Evolutionary conservation across 2,113 vertebrate species (phyloP).

Genomic region (Nesoenas mayeri): DNA sequence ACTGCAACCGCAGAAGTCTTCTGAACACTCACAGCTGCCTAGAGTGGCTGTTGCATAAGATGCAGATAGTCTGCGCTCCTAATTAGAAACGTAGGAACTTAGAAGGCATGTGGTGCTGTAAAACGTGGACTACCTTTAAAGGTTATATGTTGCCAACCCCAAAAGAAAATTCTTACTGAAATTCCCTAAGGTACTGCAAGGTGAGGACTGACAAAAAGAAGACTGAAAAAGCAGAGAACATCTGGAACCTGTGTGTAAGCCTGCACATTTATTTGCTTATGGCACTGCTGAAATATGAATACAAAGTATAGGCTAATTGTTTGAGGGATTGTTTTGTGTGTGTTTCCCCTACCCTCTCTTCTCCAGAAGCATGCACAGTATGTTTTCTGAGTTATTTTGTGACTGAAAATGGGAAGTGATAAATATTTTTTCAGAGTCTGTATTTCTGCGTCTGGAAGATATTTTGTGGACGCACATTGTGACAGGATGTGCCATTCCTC

Average conservation of each 20-base stretch:
- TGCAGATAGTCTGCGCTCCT: not conserved
- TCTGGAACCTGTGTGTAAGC: not conserved
- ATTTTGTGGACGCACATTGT: not conserved
- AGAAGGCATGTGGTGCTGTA: not conserved
- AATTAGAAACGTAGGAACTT: not conserved
- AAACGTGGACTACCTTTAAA: not conserved
- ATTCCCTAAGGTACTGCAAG: not conserved
- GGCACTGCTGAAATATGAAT: not conserved
- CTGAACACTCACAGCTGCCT: not conserved
- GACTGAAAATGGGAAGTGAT: not conserved
- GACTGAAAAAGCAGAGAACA: not conserved
- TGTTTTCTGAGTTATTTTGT: not conserved
- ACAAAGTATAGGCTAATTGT: not conserved
- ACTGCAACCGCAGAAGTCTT: rapidly evolving
- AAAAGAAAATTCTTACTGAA: not conserved
- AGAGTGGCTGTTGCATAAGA: not conserved
- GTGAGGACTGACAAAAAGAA: not conserved
- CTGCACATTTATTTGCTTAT: not conserved
- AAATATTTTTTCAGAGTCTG: not conserved
- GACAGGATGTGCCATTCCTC: not conserved
- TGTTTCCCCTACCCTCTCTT: not conserved
- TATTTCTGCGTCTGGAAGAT: not conserved
- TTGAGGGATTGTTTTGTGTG: not conserved
- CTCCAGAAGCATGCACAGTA: not conserved
- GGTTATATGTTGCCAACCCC: not conserved